phyloP scores from a whole-genome alignment of 2,113 vertebrate genomes.

The Alaudala cheleensis region DNA sequence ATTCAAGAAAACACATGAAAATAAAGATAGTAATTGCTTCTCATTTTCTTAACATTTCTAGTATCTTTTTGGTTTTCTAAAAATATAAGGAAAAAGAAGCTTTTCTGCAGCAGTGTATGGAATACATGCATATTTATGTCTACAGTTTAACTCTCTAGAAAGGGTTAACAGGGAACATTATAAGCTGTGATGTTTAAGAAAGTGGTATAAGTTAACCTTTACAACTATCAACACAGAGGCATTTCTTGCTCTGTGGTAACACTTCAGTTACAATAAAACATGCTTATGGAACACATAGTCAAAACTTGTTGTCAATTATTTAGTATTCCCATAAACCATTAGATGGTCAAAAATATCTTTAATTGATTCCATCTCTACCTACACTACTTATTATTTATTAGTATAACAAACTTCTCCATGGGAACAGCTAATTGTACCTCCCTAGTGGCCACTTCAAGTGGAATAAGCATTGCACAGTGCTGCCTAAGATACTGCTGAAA shows the following conservation, averaged over 20 bases:
- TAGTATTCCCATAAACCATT: slow-evolving; percentile 81
- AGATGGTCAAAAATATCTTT: slow-evolving; percentile 89
- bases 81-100: slow-evolving; percentile 42
- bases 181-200: slow-evolving; percentile 24
- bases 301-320: slow-evolving; percentile 80
- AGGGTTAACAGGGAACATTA: neutral
- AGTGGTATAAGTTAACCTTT: slow-evolving; percentile 29
- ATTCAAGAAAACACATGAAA: slow-evolving; percentile 33
- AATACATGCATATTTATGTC: slow-evolving; percentile 35
- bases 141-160: slow-evolving; percentile 61
- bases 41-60: slow-evolving; percentile 19
- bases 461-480: slow-evolving; percentile 82
- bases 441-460: slow-evolving; percentile 87
- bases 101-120: slow-evolving; percentile 36
- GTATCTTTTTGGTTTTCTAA: neutral
- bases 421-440: slow-evolving; percentile 93
- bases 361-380: slow-evolving; percentile 93
- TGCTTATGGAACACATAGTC: slow-evolving; percentile 60
- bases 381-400: slow-evolving; percentile 93
- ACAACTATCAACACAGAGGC: neutral
- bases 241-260: slow-evolving; percentile 37
- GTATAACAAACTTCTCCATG: slow-evolving; percentile 90
- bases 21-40: slow-evolving; percentile 2
- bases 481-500: slow-evolving; percentile 79
- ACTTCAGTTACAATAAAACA: slow-evolving; percentile 64